Conservation (phyloP, 2,888 invertebrate species). For the Alloplasta piceator region DNA sequence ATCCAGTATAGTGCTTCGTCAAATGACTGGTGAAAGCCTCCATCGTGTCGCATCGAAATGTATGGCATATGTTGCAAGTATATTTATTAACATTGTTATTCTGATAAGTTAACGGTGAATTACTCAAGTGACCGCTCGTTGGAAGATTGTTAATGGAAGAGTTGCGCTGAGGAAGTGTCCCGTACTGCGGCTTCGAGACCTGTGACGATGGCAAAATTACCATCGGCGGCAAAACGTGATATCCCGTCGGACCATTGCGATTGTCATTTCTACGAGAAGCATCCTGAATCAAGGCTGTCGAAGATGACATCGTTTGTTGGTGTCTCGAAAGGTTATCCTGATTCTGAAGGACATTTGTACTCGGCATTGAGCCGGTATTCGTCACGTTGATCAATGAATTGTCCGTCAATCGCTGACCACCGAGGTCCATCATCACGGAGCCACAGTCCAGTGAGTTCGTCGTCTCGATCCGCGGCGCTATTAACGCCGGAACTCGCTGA, state of each 20-base stretch:
- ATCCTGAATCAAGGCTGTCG: neutral
- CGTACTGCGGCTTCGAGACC: conserved; percentile 1
- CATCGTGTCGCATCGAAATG: conserved; percentile 31
- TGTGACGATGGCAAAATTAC: conserved; percentile 23
- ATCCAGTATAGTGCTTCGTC: conserved; percentile 42
- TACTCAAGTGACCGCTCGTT: conserved; percentile 1
- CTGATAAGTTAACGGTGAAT: conserved; percentile 1
- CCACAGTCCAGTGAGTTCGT: neutral
- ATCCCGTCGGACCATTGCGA: conserved; percentile 23
- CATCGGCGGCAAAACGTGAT: conserved; percentile 43
- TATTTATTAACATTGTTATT: neutral
- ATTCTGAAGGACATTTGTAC: neutral
- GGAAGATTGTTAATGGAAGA: conserved; percentile 50
- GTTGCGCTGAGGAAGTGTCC: neutral
- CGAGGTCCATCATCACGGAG: neutral
- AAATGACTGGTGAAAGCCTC: conserved; percentile 42
- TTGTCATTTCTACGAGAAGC: neutral
- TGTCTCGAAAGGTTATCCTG: neutral
- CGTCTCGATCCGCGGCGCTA: neutral
- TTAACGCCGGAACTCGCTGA: neutral
- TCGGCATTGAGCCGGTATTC: neutral
- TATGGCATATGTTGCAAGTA: conserved; percentile 50
- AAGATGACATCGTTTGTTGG: neutral
- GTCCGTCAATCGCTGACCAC: neutral
- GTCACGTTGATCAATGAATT: neutral